These are phyloP conservation scores for Lamellibrachia columna DNA, from an alignment of 2,888 invertebrate species.

Conservation along the genomic window DNA sequence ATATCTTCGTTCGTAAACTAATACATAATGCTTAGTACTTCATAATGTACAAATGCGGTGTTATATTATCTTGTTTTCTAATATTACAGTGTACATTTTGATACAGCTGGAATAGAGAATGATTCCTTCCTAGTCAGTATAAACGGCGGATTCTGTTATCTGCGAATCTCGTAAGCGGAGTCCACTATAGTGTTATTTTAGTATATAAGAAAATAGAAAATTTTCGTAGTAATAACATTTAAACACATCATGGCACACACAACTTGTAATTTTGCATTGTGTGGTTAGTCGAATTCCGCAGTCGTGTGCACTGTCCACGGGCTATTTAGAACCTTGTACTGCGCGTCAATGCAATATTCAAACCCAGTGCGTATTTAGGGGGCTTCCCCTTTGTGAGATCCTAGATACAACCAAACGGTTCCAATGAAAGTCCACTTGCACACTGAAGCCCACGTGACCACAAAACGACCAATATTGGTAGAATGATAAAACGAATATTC, in stretches of 20 bases:
- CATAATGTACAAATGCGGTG: not conserved
- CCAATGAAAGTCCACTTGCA: not conserved
- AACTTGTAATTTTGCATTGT: not conserved
- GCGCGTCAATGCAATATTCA: not conserved
- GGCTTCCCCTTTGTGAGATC: too few species aligned
- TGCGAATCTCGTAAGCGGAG: too few species aligned
- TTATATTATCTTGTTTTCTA: not conserved
- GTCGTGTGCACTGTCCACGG: not conserved
- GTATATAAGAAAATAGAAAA: not conserved
- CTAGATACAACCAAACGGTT: not conserved
- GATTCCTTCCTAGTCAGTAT: too few species aligned
- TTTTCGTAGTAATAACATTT: not conserved
- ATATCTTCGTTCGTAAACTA: not conserved
- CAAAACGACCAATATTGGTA: not conserved
- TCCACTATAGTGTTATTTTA: not conserved
- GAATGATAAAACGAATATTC: too few species aligned
- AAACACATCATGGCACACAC: not conserved
- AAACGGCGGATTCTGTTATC: too few species aligned
- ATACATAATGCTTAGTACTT: not conserved
- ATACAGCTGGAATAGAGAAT: too few species aligned
- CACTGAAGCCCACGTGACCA: not conserved
- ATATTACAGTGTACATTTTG: not conserved
- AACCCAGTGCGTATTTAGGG: too few species aligned
- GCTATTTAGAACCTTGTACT: not conserved
- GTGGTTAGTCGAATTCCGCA: not conserved